A percentile compares a stretch with the other conserved stretches of the same genome.
phyloP scores from a whole-genome alignment of 2,113 vertebrate genomes.

The Varanus komodoensis region DNA sequence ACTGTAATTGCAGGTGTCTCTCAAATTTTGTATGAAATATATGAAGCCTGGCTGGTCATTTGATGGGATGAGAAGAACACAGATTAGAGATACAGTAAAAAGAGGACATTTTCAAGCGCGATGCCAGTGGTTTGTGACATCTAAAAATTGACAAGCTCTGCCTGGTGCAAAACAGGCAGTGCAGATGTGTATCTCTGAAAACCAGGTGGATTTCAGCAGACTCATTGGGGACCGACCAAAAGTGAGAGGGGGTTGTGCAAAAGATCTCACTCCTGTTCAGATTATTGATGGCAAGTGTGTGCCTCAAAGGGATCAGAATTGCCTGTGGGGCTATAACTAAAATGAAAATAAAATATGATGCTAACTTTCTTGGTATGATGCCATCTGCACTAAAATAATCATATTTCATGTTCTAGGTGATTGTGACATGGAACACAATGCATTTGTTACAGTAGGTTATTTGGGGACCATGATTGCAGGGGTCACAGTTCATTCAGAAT shows the following conservation, averaged over 20 bases:
- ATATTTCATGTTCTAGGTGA: not conserved
- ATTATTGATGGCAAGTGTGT: constrained; percentile 7
- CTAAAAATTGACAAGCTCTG: constrained; percentile 32
- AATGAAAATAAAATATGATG: not conserved
- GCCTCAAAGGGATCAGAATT: constrained; percentile 37
- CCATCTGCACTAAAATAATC: not conserved
- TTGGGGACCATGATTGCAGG: not conserved
- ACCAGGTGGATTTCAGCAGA: constrained; percentile 23
- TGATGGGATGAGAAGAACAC: not conserved
- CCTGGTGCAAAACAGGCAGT: constrained; percentile 30
- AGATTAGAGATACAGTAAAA: constrained; percentile 38
- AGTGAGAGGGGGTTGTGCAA: not conserved
- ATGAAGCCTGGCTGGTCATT: constrained; percentile 32
- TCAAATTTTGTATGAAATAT: not conserved
- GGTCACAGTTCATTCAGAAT: constrained; percentile 33
- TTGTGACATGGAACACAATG: not conserved
- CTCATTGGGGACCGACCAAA: constrained; percentile 12
- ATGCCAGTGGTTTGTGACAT: constrained; percentile 13
- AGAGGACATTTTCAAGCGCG: constrained; percentile 36
- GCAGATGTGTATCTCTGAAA: constrained; percentile 39
- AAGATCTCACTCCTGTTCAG: constrained; percentile 22
- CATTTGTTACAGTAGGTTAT: constrained; percentile 25
- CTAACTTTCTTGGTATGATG: not conserved
- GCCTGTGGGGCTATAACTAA: rapidly evolving
- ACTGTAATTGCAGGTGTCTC: constrained; percentile 28